These are phyloP conservation scores for Streptopelia turtur DNA, from an alignment of 2,797 vertebrate species.

Conservation along the genomic window DNA sequence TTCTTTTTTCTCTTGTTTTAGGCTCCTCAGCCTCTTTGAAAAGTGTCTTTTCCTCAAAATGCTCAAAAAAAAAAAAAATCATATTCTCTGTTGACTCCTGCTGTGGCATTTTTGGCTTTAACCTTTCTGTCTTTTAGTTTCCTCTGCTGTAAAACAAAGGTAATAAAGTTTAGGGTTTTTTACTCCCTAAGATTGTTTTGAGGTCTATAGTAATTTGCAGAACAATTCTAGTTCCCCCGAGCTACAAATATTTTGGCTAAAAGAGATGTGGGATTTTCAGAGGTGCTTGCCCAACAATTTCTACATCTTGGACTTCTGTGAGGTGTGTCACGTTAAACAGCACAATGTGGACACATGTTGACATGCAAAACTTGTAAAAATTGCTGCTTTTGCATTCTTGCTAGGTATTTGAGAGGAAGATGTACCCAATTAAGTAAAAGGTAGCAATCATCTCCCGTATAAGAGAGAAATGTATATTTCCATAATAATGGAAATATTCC, in stretches of 20 bases:
- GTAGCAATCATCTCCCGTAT: background rate
- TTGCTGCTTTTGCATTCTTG: background rate
- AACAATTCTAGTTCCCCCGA: background rate
- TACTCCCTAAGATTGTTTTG: background rate
- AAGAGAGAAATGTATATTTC: background rate
- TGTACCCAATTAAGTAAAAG: background rate
- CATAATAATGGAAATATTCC: background rate
- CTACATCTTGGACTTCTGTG: background rate
- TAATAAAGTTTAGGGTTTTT: background rate
- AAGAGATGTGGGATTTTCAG: background rate
- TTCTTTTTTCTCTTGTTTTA: background rate
- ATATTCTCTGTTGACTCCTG: background rate
- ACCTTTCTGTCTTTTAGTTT: background rate
- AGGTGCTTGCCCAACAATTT: background rate
- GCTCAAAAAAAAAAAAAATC: background rate
- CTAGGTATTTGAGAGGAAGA: background rate
- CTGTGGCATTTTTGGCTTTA: background rate
- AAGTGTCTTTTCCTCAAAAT: background rate
- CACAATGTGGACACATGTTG: background rate
- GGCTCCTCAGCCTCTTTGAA: background rate
- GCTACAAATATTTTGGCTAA: constrained; percentile 9
- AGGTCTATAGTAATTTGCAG: background rate
- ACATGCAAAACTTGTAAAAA: background rate
- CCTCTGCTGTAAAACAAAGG: constrained; percentile 6
- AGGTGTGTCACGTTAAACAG: background rate